A percentile compares a stretch with the other conserved stretches of the same genome.
These are phyloP conservation scores for Amblyopsis rosae DNA, from an alignment of 2,113 vertebrate species.

Conservation along the genomic window DNA sequence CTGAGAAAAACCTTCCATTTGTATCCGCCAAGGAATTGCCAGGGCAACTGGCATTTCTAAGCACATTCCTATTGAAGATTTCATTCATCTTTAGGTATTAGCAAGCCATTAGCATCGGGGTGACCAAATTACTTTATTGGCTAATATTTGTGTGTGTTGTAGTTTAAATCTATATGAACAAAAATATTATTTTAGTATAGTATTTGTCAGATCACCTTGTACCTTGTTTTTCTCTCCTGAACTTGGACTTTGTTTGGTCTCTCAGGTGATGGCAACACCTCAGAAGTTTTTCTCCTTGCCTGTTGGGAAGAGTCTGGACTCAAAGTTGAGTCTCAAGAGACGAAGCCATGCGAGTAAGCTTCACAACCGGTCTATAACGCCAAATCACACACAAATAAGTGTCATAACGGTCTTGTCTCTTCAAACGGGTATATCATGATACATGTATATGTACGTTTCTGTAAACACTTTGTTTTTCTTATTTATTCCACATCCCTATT, in stretches of 20 bases:
- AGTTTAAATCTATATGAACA: background rate
- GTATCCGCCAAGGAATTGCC: no score
- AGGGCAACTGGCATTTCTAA: no score
- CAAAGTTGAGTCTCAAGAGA: slow-evolving; percentile 45
- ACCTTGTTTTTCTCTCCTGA: background rate
- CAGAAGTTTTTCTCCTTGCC: slow-evolving; percentile 78
- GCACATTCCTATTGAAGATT: background rate
- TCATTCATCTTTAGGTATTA: background rate
- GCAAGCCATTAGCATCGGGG: no score
- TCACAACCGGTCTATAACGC: background rate
- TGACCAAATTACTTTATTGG: no score
- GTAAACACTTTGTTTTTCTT: no score
- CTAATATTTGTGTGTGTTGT: background rate
- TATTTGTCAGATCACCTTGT: background rate
- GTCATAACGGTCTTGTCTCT: no score
- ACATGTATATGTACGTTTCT: no score
- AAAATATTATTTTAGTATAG: background rate
- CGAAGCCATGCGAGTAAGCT: slow-evolving; percentile 46
- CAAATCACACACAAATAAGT: no score
- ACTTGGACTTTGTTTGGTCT: background rate
- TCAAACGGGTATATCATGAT: no score
- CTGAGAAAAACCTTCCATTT: no score
- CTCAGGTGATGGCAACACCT: slow-evolving; percentile 53
- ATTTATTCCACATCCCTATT: no score
- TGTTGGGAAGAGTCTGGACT: slow-evolving; percentile 64